Base-by-base conservation (phyloP, 2,888 invertebrate genomes). In the Baccha elongata region DNA sequence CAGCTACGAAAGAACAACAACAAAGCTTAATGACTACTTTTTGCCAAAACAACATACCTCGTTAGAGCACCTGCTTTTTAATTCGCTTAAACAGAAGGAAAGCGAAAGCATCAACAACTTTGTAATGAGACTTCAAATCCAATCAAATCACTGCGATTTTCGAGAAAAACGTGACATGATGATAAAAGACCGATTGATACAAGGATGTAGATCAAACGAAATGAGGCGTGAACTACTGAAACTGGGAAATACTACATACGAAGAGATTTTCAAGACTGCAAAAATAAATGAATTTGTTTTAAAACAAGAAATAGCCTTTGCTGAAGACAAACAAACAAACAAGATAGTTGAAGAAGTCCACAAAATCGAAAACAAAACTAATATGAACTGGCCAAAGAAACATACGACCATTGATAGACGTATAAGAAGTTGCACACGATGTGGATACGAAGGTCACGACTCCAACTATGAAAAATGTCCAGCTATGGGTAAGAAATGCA, bases 231-330 rank as follows among this genome's bases (percentile, higher is more conserved):
- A 46, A 6, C 10, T 44, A 44, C n/a, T 44, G 4, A 44, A 46
- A 6, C 21, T 21, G 19, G 44, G n/a, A n/a, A 48, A 48, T 46
- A 21, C 19, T 44, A 21, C 46, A 46, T 46, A 46, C 21, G 21
- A 46, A 21, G 21, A 21, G 3, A 21, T 6, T n/a, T 23, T 48
- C n/a, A 48, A 23, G 13, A 48, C 46, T 2, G 46, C 23, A 13
- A 48, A 23, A 23, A 6, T 48, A 48, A 6, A 13, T 48, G 46
- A 48, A 48, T 23, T 48, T 13, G 46, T 48, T 48, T 23, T 23
- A n/a, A 48, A 48, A 48, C 23, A 48, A 48, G 46, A 48, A 48
- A 48, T 6, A 48, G 46, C 46, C 46, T 48, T 48, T 48, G 46
- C 23, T 48, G 46, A 48, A 48, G 46, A 48, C 8, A 23, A 46